These are phyloP conservation scores for Nebria salina DNA, from an alignment of 2,888 invertebrate genomes.

Conservation along the genomic window DNA sequence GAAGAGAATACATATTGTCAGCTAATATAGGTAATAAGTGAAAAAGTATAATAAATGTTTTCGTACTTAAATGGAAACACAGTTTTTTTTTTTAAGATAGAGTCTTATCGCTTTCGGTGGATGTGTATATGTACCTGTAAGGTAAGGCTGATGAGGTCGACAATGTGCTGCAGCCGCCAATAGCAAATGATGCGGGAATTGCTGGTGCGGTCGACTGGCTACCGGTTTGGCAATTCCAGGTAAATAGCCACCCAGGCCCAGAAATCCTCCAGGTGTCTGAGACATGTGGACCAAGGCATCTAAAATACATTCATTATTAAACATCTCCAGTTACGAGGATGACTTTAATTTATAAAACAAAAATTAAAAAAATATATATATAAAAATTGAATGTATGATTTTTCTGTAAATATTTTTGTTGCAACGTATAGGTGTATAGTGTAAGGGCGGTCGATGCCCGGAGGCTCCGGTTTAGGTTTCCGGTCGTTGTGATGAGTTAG, in stretches of 20 bases:
- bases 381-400: no score
- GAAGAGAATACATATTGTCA: constrained; percentile 3
- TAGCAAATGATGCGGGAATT: constrained; percentile 81
- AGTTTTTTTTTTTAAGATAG: not conserved
- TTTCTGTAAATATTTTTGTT: not conserved
- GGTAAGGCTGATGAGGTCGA: constrained; percentile 78
- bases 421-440: not conserved
- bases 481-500: constrained; percentile 4
- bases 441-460: constrained; percentile 2
- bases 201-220: constrained; percentile 75
- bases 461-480: not conserved
- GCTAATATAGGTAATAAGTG: not conserved
- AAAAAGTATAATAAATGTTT: not conserved
- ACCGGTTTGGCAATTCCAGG: constrained; percentile 84
- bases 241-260: constrained; percentile 61
- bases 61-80: not conserved
- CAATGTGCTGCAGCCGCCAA: constrained; percentile 74
- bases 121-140: constrained; percentile 69
- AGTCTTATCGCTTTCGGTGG: not conserved
- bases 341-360: not conserved
- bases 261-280: constrained; percentile 57
- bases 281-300: constrained; percentile 60
- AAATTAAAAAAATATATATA: not conserved
- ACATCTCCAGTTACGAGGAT: not conserved
- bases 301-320: constrained; percentile 51